phyloP scores from a whole-genome alignment of 37 sponge, comb jelly and placozoan species.

The Theonella swinhoei region DNA sequence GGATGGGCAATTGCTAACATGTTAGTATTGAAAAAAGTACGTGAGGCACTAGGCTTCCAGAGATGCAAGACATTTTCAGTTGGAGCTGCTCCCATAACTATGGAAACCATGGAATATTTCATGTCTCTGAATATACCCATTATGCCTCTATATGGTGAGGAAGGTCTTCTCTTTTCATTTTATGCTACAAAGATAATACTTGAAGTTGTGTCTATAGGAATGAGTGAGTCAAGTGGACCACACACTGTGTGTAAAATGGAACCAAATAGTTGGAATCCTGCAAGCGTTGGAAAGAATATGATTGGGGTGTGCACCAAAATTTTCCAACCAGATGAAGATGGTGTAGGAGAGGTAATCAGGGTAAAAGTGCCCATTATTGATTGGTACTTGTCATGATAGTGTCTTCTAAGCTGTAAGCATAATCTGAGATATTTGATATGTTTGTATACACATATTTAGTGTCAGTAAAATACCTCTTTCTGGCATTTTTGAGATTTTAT shows the following conservation, averaged over 20 bases:
- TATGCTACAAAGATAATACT: not conserved
- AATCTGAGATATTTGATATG: too few relatives aligned
- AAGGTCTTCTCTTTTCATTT: not conserved
- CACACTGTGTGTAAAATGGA: constrained; percentile 14
- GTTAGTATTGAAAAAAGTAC: constrained; percentile 54
- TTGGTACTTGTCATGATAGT: too few relatives aligned
- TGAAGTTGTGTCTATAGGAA: constrained; percentile 2
- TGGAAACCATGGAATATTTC: constrained; percentile 77
- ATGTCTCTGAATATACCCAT: constrained; percentile 61
- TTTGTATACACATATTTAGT: too few relatives aligned
- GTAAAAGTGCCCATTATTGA: too few relatives aligned
- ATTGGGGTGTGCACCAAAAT: constrained; percentile 58
- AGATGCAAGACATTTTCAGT: constrained; percentile 5
- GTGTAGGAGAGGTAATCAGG: constrained; percentile 79
- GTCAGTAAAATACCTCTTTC: too few relatives aligned
- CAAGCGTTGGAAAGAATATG: constrained; percentile 55
- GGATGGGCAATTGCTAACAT: constrained; percentile 59
- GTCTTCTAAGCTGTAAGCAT: too few relatives aligned
- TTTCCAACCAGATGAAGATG: constrained; percentile 68
- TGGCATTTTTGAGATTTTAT: too few relatives aligned
- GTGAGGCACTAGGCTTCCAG: constrained; percentile 35
- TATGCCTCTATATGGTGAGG: constrained; percentile 73
- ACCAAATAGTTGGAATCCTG: constrained; percentile 30
- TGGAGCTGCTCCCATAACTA: constrained; percentile 81
- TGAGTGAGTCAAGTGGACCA: constrained; percentile 77